Base-by-base conservation (phyloP, 1,140 invertebrate species). In the Cephus cinctus region DNA sequence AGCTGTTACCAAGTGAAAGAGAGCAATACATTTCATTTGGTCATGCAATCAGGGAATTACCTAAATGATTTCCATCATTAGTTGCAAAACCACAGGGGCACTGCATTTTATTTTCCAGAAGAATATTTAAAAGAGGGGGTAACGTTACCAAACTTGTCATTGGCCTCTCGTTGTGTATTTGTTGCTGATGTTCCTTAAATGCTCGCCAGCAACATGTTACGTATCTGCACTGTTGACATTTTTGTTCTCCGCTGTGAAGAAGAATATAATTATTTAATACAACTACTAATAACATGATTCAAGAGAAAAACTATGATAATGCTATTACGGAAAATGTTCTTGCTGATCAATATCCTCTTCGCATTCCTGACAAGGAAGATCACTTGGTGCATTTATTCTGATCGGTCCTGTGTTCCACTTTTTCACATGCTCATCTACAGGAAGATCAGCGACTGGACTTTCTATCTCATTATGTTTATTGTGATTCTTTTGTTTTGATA, bases 21-120 rank as follows among this genome's bases (percentile, higher is more conserved):
- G 25, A 27, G n/a, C 25, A 27, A n/a, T n/a, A n/a, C n/a, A n/a
- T n/a, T n/a, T n/a, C n/a, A n/a, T n/a, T n/a, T 27, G 25, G 25
- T n/a, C 25, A 27, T 27, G 25, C 25, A n/a, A 27, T 6, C 25
- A n/a, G 19, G 27, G 21, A 47, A 16, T 34, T 56, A 75, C 72
- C 70, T 19, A 75, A 58, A 55, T 57, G 61, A 67, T 78, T 75
- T 66, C 88, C 88, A 57, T 88, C 82, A 30, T 65, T 65, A n/a
- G 83, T 84, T 30, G 69, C 74, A 65, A 84, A 90, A 6, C 86
- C 87, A 69, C 89, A 92, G 16, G 84, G 78, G 67, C 89, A 92
- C 63, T 85, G 80, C 76, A 90, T 78, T 60, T 77, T 74, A 49
- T 77, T 78, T 19, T 81, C 76, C 43, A 87, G 74, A 38, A 71